Percentiles rank a stretch among this genome's conserved stretches.
phyloP scores from a whole-genome alignment of 2,113 vertebrate species.

The Argyrosomus japonicus region DNA sequence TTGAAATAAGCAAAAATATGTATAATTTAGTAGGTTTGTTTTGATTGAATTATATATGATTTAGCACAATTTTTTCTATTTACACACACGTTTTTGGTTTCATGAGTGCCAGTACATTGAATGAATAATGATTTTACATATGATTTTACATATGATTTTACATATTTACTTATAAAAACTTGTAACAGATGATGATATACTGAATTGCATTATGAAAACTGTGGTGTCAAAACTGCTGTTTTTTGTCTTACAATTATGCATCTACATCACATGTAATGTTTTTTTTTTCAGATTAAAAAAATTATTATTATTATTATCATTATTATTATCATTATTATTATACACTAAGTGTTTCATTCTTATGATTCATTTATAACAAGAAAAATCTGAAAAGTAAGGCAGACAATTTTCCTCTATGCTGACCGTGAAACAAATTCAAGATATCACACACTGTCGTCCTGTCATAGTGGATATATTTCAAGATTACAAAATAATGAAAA shows the following conservation, averaged over 20 bases:
- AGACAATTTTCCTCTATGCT: neutral
- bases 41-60: constrained; percentile 1
- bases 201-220: neutral
- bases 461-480: neutral
- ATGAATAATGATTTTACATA: constrained; percentile 15
- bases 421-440: constrained; percentile 7
- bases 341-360: neutral
- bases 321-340: constrained; percentile 7
- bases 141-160: constrained; percentile 30
- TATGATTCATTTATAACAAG: constrained; percentile 20
- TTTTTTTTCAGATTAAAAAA: constrained; percentile 32
- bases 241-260: constrained; percentile 15
- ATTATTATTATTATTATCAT: neutral
- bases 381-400: neutral
- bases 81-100: neutral
- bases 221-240: neutral
- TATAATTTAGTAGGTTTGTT: constrained; percentile 14
- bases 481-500: neutral
- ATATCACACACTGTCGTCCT: neutral
- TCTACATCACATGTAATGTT: neutral
- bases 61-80: neutral
- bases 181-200: neutral
- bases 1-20: constrained; percentile 15
- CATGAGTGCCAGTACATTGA: neutral
- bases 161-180: neutral